phyloP scores from a whole-genome alignment of 1,140 invertebrate species.

The Geopemphigus sp. region DNA sequence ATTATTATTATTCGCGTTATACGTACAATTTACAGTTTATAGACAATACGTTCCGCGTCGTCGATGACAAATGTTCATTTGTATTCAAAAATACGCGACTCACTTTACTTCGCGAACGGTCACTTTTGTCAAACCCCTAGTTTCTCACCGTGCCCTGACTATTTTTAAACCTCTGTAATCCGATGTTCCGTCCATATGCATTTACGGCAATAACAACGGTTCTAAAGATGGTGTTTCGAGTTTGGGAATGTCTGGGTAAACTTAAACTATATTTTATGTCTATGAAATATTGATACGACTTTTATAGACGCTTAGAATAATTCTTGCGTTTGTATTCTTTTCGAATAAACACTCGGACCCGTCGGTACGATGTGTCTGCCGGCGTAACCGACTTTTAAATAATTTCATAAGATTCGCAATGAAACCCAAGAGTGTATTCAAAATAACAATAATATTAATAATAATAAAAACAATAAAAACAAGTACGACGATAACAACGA shows the following conservation, averaged over 20 bases:
- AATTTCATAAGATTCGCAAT: not conserved
- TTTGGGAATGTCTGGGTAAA: slow-evolving; percentile 38
- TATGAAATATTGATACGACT: slow-evolving; percentile 10
- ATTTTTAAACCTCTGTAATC: not conserved
- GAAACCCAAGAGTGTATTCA: too few relatives aligned
- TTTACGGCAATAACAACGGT: not conserved
- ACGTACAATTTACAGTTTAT: too few relatives aligned
- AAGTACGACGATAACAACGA: too few relatives aligned
- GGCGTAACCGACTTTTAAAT: not conserved
- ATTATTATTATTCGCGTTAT: too few relatives aligned
- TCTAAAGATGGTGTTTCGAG: slow-evolving; percentile 40
- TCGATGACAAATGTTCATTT: too few relatives aligned
- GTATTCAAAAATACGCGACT: not conserved
- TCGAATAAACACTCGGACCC: not conserved
- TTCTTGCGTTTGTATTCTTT: not conserved
- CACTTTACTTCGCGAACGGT: slow-evolving; percentile 29
- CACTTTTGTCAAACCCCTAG: not conserved
- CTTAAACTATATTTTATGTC: not conserved
- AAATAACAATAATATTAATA: too few relatives aligned
- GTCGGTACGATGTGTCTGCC: not conserved
- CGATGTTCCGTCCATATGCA: not conserved
- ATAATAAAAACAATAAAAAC: too few relatives aligned
- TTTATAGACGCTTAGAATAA: slow-evolving; percentile 1
- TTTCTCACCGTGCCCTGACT: not conserved
- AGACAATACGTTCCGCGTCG: too few relatives aligned